Base-by-base conservation (phyloP, 2,113 vertebrate genomes). In the Barbus barbus region DNA sequence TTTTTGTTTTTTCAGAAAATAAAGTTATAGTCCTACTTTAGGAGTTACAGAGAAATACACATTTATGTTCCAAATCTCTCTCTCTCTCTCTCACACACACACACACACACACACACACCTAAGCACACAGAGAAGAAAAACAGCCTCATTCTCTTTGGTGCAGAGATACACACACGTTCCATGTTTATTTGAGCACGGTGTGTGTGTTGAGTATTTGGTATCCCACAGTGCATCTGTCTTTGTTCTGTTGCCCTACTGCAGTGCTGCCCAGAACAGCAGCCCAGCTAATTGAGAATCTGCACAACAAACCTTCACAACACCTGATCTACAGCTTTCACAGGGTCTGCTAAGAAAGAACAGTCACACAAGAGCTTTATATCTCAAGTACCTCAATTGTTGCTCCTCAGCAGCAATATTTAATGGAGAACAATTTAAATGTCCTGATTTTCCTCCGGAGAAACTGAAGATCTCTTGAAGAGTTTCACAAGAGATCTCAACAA, bases 91-190 rank as follows among this genome's bases (percentile, higher is more conserved):
- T 33, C 33, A 33, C 31, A 74, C 53, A 74, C 41, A 96, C 94
- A 93, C 93, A 91, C 67, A 71, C 4, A 22, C 46, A 48, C 46
- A 48, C 46, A 48, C 46, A 95, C 94, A 94, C 93, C 90, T 94
- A 96, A 94, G 93, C 93, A 91, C 67, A 41, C 5, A 38, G 22
- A 41, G 3, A 38, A 38, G 36, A 36, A 38, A 31, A 38, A 38
- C 5, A 38, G 36, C 5, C 36, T 38, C 36, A n/a, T n/a, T n/a
- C n/a, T n/a, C n/a, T n/a, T n/a, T n/a, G n/a, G n/a, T n/a, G n/a
- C n/a, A n/a, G n/a, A n/a, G n/a, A n/a, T n/a, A n/a, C n/a, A n/a
- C n/a, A n/a, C n/a, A n/a, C n/a, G n/a, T n/a, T n/a, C n/a, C n/a
- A 38, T 38, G 60, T 53, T 63, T 81, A 41, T 67, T 26, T 71